Evolutionary conservation across 2,113 vertebrate genomes (phyloP).

Genomic region (Elephas maximus): DNA sequence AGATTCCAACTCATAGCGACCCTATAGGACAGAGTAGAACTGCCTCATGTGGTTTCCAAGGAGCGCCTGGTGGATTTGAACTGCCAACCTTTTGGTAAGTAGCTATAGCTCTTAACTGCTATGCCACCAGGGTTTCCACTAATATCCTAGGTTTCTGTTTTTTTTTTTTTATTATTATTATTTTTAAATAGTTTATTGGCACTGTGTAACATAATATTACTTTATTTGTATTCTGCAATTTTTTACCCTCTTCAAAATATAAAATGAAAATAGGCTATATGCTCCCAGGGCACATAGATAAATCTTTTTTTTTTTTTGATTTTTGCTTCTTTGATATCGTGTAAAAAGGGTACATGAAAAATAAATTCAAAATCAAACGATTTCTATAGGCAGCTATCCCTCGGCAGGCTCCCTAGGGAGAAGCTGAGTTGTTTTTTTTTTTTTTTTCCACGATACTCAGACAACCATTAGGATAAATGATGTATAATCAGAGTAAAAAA

Average conservation of each 20-base stretch:
- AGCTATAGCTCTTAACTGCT: no score
- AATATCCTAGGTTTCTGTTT: neutral
- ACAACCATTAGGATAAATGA: neutral
- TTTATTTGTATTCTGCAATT: neutral
- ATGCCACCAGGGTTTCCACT: no score
- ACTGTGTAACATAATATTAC: neutral
- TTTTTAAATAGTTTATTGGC: neutral
- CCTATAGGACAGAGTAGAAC: no score
- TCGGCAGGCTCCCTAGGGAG: neutral
- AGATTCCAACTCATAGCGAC: no score
- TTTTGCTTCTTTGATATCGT: neutral
- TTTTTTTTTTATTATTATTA: neutral
- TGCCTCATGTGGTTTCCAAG: no score
- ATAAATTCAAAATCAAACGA: constrained; percentile 5
- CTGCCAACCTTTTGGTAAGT: no score
- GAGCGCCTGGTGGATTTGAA: no score
- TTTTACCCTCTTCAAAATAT: neutral
- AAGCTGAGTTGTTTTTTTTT: neutral
- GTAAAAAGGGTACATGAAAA: neutral
- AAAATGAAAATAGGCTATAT: neutral
- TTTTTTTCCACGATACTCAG: neutral
- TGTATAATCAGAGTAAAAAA: neutral
- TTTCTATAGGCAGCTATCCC: neutral
- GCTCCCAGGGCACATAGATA: neutral
- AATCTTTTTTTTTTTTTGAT: neutral